Conservation (phyloP, 2,797 vertebrate species). For the Fistularia tabacaria region DNA sequence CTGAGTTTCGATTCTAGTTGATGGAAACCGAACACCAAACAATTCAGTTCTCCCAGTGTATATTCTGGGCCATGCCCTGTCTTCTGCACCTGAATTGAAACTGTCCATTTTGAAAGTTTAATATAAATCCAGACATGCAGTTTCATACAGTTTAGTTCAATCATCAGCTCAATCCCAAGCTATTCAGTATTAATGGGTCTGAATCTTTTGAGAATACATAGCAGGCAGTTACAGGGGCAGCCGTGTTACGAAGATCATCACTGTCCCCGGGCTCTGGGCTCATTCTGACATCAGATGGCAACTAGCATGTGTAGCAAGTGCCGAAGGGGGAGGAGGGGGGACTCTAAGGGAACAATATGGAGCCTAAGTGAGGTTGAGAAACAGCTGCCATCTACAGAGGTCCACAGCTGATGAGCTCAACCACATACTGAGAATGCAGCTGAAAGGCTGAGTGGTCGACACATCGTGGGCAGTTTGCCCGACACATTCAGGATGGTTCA, state of each 20-base stretch:
- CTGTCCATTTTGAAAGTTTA: too few relatives aligned
- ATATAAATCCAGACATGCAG: constrained; percentile 16
- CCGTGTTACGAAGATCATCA: constrained; percentile 49
- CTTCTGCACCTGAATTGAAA: too few relatives aligned
- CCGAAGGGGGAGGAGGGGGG: constrained; percentile 48
- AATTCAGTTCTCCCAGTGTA: too few relatives aligned
- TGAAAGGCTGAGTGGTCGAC: constrained; percentile 52
- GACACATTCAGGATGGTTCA: constrained; percentile 17
- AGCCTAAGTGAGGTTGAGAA: constrained; percentile 34
- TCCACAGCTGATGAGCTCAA: constrained; percentile 63
- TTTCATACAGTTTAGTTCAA: constrained; percentile 19
- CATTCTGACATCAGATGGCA: constrained; percentile 56
- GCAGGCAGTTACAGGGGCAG: constrained; percentile 30
- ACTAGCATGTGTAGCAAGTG: constrained; percentile 59
- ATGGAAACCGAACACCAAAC: too few relatives aligned
- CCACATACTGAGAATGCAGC: constrained; percentile 64
- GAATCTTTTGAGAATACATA: constrained; percentile 58
- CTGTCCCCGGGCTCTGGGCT: constrained; percentile 43
- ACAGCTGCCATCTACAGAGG: constrained; percentile 64
- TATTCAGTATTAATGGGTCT: constrained; percentile 49
- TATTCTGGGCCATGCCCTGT: too few relatives aligned
- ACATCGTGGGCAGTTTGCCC: constrained; percentile 37
- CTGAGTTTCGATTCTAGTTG: too few relatives aligned
- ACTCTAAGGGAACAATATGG: constrained; percentile 34
- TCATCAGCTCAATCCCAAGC: constrained; percentile 42